Evolutionary conservation across 1,140 invertebrate species (phyloP), one percentile per base, ranked within the genome.

Genomic region (Papilio aristodemus): DNA sequence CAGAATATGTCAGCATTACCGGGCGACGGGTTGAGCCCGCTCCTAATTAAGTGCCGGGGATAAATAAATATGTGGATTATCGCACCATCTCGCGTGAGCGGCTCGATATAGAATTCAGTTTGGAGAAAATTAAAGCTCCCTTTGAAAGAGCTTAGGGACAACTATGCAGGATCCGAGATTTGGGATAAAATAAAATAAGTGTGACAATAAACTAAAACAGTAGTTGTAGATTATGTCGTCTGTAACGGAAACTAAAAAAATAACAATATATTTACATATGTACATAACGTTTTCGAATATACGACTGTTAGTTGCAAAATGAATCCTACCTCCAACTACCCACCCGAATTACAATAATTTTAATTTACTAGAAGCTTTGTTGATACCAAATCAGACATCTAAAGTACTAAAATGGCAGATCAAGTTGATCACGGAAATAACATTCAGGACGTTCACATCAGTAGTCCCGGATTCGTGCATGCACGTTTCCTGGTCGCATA

Each of bases 1-100:
- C 70, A 73, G 70, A 82, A 80, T 75, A 76, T 75, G 77, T 75
- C 73, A 68, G 79, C 71, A 79, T 81, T 80, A 81, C 74, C 67
- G 64, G 50, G 74, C 17, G 73, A 68, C 69, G 72, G 58, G 68
- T 62, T 74, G 69, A 82, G 70, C 73, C 74, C 70, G 68, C 67
- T 69, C 79, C 80, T 85, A 84, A 83, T 86, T 84, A 80, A 76
- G 68, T 73, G 68, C 64, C 72, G 50, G 63, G 77, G 77, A 80
- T 71, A 77, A 81, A 86, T 86, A 88, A 87, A 88, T 87, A 84
- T 79, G 76, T 71, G 81, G 84, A 87, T 88, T 85, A 88, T 86
- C 82, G 75, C 58, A 75, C 71, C 76, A 86, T 86, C 84, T 83
- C 74, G 70, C 72, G 74, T 77, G 77, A 71, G 58, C 74, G 75